phyloP scores from a whole-genome alignment of 2,797 vertebrate genomes.

The Hypotaenidia okinawae region DNA sequence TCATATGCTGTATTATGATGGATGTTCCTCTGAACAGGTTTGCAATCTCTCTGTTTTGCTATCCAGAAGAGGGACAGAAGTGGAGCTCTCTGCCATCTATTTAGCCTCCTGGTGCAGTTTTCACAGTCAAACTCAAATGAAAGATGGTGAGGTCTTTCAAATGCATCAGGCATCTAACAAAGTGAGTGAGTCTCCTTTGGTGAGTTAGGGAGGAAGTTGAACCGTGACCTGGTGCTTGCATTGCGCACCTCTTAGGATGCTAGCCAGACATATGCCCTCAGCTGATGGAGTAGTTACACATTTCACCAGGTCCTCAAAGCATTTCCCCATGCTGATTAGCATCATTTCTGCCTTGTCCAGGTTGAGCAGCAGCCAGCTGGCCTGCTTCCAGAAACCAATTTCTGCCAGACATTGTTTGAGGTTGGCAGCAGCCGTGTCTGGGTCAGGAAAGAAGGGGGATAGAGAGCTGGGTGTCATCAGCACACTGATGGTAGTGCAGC shows the following conservation, averaged over 20 bases:
- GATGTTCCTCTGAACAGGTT: not conserved
- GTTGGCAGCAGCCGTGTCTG: conserved; percentile 52
- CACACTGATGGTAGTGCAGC: not conserved
- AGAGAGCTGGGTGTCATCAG: conserved; percentile 11
- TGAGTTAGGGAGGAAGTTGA: not conserved
- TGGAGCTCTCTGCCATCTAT: not conserved
- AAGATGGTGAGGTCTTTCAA: not conserved
- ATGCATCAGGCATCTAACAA: not conserved
- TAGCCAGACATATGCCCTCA: not conserved
- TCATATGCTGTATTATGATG: not conserved
- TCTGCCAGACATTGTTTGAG: conserved; percentile 57
- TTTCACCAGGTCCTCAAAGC: conserved; percentile 39
- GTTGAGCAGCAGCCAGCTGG: conserved; percentile 70
- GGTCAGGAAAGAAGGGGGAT: conserved; percentile 19
- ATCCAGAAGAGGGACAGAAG: not conserved
- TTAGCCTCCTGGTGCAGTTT: not conserved
- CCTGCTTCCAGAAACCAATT: conserved; percentile 48
- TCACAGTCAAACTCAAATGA: not conserved
- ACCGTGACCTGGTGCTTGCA: not conserved
- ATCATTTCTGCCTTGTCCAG: conserved; percentile 52
- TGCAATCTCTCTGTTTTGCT: not conserved
- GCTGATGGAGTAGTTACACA: conserved; percentile 20
- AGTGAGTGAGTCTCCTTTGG: not conserved
- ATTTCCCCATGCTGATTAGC: conserved; percentile 24
- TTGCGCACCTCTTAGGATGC: not conserved